These are phyloP conservation scores for Spodoptera frugiperda DNA, from an alignment of 1,140 invertebrate species.

Conservation along the genomic window DNA sequence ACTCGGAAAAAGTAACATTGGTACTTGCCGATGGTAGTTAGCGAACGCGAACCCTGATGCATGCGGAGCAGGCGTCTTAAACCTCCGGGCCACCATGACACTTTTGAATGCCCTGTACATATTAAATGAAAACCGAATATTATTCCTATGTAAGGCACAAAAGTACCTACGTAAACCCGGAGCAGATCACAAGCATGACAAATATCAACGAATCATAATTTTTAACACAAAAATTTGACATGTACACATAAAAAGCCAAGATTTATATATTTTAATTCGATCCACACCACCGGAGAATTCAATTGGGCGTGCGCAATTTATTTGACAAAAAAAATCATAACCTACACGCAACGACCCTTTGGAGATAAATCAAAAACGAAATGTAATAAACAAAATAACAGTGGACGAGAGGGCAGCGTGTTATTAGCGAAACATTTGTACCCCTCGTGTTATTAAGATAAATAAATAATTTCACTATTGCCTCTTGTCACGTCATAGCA, in stretches of 20 bases:
- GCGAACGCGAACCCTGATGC: too few relatives aligned
- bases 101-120: too few relatives aligned
- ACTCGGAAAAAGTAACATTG: too few relatives aligned
- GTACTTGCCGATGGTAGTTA: too few relatives aligned
- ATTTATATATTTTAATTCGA: constrained; percentile 53
- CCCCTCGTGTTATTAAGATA: constrained; percentile 49
- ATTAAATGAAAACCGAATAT: too few relatives aligned
- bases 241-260: neutral
- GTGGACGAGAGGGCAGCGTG: constrained; percentile 33
- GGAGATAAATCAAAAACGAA: constrained; percentile 50
- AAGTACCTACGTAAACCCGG: too few relatives aligned
- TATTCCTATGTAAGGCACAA: too few relatives aligned
- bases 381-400: constrained; percentile 53
- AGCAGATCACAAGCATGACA: too few relatives aligned
- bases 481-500: constrained; percentile 49
- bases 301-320: constrained; percentile 44
- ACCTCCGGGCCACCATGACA: too few relatives aligned
- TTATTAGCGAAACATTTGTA: constrained; percentile 55
- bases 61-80: too few relatives aligned
- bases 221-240: neutral
- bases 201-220: neutral
- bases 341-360: constrained; percentile 27
- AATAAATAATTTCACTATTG: constrained; percentile 50
- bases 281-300: constrained; percentile 27
- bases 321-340: constrained; percentile 43